phyloP scores from a whole-genome alignment of 2,888 invertebrate species.

The Eubasilissa splendida region DNA sequence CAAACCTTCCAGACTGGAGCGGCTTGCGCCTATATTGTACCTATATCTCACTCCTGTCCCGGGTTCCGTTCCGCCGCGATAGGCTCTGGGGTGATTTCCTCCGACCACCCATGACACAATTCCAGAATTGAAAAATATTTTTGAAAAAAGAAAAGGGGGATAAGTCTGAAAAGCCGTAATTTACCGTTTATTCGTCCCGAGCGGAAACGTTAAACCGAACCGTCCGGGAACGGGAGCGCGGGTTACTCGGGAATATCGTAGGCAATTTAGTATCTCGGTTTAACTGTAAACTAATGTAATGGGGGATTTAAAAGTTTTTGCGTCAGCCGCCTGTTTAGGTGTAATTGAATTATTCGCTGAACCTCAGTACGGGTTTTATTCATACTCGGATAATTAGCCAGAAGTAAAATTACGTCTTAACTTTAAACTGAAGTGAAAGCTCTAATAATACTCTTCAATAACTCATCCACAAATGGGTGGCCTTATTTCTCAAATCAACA shows the following conservation, averaged over 20 bases:
- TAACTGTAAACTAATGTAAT: background rate
- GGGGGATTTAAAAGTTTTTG: conserved; percentile 3
- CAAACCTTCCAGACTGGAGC: background rate
- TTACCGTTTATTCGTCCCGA: conserved; percentile 8
- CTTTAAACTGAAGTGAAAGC: too few relatives aligned
- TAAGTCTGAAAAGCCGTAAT: background rate
- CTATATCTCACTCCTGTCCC: background rate
- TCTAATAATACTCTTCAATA: too few relatives aligned
- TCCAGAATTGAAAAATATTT: conserved; percentile 1
- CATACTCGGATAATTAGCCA: conserved; percentile 8
- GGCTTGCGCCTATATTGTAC: background rate
- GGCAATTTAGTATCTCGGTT: conserved; percentile 3
- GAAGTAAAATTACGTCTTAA: background rate
- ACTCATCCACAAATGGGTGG: too few relatives aligned
- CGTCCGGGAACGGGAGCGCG: background rate
- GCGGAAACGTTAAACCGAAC: background rate
- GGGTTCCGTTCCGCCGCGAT: background rate
- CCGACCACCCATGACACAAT: conserved; percentile 5
- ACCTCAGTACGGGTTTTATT: background rate
- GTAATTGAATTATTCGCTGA: background rate
- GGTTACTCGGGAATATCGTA: background rate
- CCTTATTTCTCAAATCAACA: too few relatives aligned
- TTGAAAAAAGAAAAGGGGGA: conserved; percentile 3
- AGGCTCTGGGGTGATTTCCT: conserved; percentile 4
- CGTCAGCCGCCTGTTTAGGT: conserved; percentile 5